A percentile compares a stretch with the other conserved stretches of the same genome.
Evolutionary conservation across 2,797 vertebrate genomes (phyloP).

Genomic region (Gymnopithys bicolor): DNA sequence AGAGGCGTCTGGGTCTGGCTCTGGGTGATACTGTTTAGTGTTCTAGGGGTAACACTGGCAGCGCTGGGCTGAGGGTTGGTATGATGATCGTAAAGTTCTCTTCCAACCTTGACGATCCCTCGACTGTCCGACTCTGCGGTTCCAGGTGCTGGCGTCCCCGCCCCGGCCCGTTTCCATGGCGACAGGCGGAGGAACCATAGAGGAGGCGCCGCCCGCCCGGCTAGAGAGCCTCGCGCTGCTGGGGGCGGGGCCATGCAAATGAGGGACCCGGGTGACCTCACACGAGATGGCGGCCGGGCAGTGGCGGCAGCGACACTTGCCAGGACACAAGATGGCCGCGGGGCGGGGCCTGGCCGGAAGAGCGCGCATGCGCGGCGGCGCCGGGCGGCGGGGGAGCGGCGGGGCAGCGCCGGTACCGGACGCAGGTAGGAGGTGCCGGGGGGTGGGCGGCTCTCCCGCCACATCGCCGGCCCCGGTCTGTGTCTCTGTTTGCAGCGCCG

Average conservation of each 20-base stretch:
- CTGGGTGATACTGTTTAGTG: not conserved
- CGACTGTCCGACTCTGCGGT: rapidly evolving
- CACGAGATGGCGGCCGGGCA: not conserved
- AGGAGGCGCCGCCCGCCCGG: not conserved
- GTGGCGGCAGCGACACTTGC: not conserved
- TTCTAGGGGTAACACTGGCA: too few relatives aligned
- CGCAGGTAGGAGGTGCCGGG: not conserved
- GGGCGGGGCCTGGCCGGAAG: not conserved
- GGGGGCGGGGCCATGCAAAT: not conserved
- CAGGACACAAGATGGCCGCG: not conserved
- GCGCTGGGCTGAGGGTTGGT: not conserved
- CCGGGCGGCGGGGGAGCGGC: rapidly evolving
- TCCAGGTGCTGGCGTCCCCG: rapidly evolving
- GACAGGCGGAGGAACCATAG: not conserved
- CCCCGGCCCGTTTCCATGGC: not conserved
- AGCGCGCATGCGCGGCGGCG: rapidly evolving
- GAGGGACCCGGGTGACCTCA: rapidly evolving
- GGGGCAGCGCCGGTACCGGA: not conserved
- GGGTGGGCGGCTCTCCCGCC: not conserved
- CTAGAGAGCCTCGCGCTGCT: rapidly evolving
- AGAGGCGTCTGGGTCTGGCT: not conserved
- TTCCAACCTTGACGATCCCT: rapidly evolving
- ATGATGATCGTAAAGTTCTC: not conserved
- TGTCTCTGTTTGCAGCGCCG: not conserved
- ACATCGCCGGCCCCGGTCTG: not conserved